These are phyloP conservation scores for Umimayanthus chanpuru DNA, from an alignment of 92 coral and sea anemone species.

Conservation along the genomic window DNA sequence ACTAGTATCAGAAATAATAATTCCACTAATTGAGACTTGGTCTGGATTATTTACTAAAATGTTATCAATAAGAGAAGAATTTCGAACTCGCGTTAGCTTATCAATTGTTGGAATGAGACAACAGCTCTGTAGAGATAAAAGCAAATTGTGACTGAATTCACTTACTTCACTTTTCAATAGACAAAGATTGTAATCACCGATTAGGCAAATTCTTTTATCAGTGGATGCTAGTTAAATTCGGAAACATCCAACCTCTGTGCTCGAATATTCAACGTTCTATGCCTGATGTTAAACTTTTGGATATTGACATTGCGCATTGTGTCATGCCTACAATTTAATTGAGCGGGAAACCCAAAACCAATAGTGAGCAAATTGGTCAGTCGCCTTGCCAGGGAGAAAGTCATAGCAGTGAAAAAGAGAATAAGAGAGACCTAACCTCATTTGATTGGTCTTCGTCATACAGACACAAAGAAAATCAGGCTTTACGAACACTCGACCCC, in stretches of 20 bases:
- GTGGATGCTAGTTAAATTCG: conserved; percentile 42
- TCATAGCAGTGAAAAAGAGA: too few relatives aligned
- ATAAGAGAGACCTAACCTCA: too few relatives aligned
- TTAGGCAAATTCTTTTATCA: conserved; percentile 26
- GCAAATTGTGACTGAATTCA: conserved; percentile 18
- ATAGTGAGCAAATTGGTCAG: too few relatives aligned
- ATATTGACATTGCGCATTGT: too few relatives aligned
- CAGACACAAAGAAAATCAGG: too few relatives aligned
- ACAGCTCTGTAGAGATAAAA: conserved; percentile 19
- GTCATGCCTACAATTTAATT: too few relatives aligned
- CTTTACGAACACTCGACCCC: too few relatives aligned
- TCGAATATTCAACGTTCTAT: conserved; percentile 56
- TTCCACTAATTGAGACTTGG: conserved; percentile 16
- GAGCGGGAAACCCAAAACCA: too few relatives aligned
- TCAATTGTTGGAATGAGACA: too few relatives aligned
- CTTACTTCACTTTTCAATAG: conserved; percentile 4
- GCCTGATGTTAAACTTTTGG: too few relatives aligned
- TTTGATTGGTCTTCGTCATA: too few relatives aligned
- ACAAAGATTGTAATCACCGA: conserved; percentile 10
- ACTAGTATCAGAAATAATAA: not conserved
- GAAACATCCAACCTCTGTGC: conserved; percentile 46
- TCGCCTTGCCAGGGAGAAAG: too few relatives aligned
- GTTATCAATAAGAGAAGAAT: conserved; percentile 30
- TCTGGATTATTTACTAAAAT: conserved; percentile 27
- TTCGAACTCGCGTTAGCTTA: not conserved